A percentile compares a stretch with the other conserved stretches of the same genome.
Conservation (phyloP, 1,140 invertebrate species). For the Orussus abietinus region DNA sequence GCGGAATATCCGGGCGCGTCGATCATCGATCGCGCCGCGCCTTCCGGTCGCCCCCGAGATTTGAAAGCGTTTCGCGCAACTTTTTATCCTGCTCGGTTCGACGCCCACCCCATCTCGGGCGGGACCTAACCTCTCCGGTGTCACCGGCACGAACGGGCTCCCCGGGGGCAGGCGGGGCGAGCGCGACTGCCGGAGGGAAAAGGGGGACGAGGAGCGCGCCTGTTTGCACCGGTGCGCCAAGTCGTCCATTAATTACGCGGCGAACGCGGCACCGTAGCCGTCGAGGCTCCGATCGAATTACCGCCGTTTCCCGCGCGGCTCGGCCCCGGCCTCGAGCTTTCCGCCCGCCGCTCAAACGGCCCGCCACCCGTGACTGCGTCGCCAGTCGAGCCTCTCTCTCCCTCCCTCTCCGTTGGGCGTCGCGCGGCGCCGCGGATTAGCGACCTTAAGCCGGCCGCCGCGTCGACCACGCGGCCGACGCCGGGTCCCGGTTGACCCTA, state of each 20-base stretch:
- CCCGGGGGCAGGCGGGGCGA: background rate
- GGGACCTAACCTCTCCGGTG: too few relatives aligned
- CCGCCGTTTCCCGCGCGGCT: constrained; percentile 17
- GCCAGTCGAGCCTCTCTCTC: too few relatives aligned
- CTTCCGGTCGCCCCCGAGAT: too few relatives aligned
- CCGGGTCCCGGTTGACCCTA: too few relatives aligned
- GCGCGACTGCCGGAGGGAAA: constrained; percentile 5
- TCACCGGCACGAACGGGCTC: constrained; percentile 4
- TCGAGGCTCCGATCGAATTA: constrained; percentile 26
- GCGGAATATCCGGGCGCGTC: too few relatives aligned
- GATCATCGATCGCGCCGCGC: too few relatives aligned
- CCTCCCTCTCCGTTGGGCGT: too few relatives aligned
- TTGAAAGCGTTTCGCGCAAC: too few relatives aligned
- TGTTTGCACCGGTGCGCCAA: constrained; percentile 19
- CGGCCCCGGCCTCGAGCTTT: constrained; percentile 12
- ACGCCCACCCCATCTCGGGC: too few relatives aligned
- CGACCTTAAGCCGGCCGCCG: constrained; percentile 3
- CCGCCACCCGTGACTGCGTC: constrained; percentile 16
- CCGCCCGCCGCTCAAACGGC: constrained; percentile 19
- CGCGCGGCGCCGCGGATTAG: constrained; percentile 20
- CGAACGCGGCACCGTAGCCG: constrained; percentile 16
- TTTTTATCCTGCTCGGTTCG: too few relatives aligned
- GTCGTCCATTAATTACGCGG: constrained; percentile 25
- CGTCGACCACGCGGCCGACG: background rate
- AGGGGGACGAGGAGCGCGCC: too few relatives aligned